These are phyloP conservation scores for Acronicta aceris DNA, from an alignment of 2,888 invertebrate genomes.

Conservation along the genomic window DNA sequence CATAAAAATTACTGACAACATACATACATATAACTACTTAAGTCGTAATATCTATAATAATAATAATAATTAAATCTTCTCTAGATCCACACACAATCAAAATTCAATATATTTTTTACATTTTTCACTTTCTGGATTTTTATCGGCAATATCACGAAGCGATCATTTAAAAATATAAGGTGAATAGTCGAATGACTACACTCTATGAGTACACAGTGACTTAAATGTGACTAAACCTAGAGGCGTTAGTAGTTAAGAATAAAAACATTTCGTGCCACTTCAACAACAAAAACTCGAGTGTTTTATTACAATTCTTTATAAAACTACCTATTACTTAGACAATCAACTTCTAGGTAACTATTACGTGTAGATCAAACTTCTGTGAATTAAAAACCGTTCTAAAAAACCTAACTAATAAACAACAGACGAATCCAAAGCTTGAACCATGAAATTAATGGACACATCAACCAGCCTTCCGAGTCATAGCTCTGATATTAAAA, in stretches of 20 bases:
- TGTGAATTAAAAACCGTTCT: constrained; percentile 38
- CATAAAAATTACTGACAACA: constrained; percentile 50
- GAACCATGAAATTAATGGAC: constrained; percentile 74
- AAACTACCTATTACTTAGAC: constrained; percentile 49
- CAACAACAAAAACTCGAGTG: constrained; percentile 43
- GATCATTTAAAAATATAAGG: constrained; percentile 75
- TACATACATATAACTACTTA: constrained; percentile 57
- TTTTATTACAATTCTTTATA: constrained; percentile 39
- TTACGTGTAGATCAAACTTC: constrained; percentile 44
- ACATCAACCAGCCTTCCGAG: constrained; percentile 85
- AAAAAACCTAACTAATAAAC: constrained; percentile 48
- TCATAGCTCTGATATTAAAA: constrained; percentile 74
- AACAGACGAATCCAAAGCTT: constrained; percentile 52
- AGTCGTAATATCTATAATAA: constrained; percentile 43
- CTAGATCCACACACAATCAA: constrained; percentile 60
- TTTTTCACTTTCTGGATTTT: constrained; percentile 57
- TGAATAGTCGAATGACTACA: constrained; percentile 73
- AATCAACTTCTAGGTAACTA: constrained; percentile 54
- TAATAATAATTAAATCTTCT: constrained; percentile 51
- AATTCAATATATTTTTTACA: constrained; percentile 61
- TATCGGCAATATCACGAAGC: constrained; percentile 82
- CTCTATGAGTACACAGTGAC: constrained; percentile 60
- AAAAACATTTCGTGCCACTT: constrained; percentile 41
- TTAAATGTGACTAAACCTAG: constrained; percentile 37
- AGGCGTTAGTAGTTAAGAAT: constrained; percentile 49